phyloP scores from a whole-genome alignment of 2,797 vertebrate genomes.

The Pachyuromys duprasi region DNA sequence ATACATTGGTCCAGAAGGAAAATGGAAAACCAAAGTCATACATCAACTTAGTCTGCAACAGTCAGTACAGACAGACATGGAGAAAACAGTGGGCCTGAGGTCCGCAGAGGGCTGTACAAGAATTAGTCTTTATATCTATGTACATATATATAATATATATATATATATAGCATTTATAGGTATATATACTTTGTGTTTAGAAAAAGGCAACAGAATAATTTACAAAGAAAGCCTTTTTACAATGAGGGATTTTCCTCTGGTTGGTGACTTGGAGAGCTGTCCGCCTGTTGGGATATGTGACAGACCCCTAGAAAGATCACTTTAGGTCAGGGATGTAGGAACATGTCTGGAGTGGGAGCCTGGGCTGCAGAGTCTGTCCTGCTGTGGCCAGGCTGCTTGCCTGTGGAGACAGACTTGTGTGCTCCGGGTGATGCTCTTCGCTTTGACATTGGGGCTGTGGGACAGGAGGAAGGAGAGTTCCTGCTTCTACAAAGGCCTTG shows the following conservation, averaged over 20 bases:
- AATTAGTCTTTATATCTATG: constrained; percentile 72
- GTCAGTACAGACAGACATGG: constrained; percentile 77
- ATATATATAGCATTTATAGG: constrained; percentile 86
- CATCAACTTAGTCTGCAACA: constrained; percentile 79
- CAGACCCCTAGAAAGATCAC: constrained; percentile 30
- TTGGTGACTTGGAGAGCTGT: constrained; percentile 73
- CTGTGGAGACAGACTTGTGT: background rate
- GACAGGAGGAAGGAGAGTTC: background rate
- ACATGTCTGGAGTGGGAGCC: background rate
- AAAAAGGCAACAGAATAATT: constrained; percentile 80
- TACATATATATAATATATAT: constrained; percentile 81
- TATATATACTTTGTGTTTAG: constrained; percentile 87
- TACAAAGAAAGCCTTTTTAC: constrained; percentile 82
- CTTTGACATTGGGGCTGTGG: background rate
- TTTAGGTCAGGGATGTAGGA: background rate
- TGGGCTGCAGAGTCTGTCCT: background rate
- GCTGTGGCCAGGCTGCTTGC: background rate
- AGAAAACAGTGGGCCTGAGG: constrained; percentile 81
- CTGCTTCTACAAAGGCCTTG: background rate
- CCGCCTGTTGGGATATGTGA: constrained; percentile 55
- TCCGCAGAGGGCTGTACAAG: constrained; percentile 84
- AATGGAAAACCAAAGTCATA: constrained; percentile 65
- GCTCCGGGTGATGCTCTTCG: background rate
- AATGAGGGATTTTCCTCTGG: constrained; percentile 74
- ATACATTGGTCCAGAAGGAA: constrained; percentile 46